Evolutionary conservation across 1,140 invertebrate species (phyloP), one percentile per base, ranked within the genome.

Genomic region (Carcinoscorpius rotundicauda): DNA sequence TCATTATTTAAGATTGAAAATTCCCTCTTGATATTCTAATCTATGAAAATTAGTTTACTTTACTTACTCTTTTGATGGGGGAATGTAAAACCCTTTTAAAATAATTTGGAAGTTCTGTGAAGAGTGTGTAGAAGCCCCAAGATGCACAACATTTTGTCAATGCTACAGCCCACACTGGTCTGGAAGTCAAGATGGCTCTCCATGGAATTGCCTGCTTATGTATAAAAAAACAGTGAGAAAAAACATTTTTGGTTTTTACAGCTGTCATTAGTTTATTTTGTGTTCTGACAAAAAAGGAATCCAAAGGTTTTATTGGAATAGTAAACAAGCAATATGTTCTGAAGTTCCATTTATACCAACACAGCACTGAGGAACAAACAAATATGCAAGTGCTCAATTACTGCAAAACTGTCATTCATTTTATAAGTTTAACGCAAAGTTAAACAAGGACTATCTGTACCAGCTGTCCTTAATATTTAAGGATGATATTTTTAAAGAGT

Each of bases 51-150:
- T 29, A 29, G 29, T 29, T 29, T 29, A 29, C 29, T 29, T 51
- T 29, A 53, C 65, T 62, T 70, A 81, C 80, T 67, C 75, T 69
- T 68, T 77, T 62, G 5, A 82, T 72, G 0, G 69, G 66, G 50
- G 72, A 93, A 70, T 88, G 81, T 5, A 97, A 80, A 60, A 97
- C 90, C 72, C 87, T 55, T 51, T 71, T 66, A 58, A 71, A 71
- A 69, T 66, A 77, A 67, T 66, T 74, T 60, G 58, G 95, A 63
- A 98, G 80, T 73, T 95, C 89, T 75, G 93, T 92, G 62, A 97
- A 84, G 59, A 97, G 85, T 4, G 90, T 95, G 78, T 97, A 96
- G 78, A 93, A 96, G 1, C 93, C 91, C 80, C 93, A 97, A 62
- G 96, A 92, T 64, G 89, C 91, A 65, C 88, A 85, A 53, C 86